Evolutionary conservation across 2,888 invertebrate genomes (phyloP).

Genomic region (Hemaris fuciformis): DNA sequence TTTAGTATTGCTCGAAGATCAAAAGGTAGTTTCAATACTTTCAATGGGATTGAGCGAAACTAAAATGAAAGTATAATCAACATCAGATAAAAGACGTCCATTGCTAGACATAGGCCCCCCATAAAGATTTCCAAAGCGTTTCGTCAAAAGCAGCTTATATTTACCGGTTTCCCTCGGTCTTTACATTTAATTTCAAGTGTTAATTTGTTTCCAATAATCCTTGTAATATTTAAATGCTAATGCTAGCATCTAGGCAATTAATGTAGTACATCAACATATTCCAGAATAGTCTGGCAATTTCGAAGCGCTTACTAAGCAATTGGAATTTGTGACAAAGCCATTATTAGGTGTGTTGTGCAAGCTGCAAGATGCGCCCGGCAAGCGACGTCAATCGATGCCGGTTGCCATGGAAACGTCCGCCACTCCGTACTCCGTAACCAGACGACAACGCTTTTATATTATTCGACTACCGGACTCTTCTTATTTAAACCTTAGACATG

Average conservation of each 20-base stretch:
- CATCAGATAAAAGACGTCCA: no score
- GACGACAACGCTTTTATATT: conserved; percentile 13
- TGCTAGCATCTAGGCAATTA: not conserved
- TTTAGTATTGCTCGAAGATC: no score
- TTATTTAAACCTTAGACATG: conserved; percentile 3
- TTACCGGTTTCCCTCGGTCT: no score
- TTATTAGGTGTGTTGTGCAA: conserved; percentile 62
- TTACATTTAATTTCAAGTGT: no score
- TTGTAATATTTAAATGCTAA: no score
- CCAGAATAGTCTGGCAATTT: not conserved
- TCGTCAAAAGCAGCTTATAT: no score
- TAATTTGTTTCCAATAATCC: no score
- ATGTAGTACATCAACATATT: not conserved
- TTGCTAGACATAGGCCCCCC: no score
- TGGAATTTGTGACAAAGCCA: conserved; percentile 3
- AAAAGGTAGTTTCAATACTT: no score
- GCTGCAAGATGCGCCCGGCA: conserved; percentile 67
- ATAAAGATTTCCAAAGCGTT: no score
- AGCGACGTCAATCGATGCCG: conserved; percentile 63
- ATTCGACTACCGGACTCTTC: conserved; percentile 11
- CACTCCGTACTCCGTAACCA: conserved; percentile 37
- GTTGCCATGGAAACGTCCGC: conserved; percentile 62
- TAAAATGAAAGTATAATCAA: no score
- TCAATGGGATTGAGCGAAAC: no score
- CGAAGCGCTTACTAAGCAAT: not conserved